Evolutionary conservation across 2,113 vertebrate species (phyloP).

Genomic region (Noturus placidus): DNA sequence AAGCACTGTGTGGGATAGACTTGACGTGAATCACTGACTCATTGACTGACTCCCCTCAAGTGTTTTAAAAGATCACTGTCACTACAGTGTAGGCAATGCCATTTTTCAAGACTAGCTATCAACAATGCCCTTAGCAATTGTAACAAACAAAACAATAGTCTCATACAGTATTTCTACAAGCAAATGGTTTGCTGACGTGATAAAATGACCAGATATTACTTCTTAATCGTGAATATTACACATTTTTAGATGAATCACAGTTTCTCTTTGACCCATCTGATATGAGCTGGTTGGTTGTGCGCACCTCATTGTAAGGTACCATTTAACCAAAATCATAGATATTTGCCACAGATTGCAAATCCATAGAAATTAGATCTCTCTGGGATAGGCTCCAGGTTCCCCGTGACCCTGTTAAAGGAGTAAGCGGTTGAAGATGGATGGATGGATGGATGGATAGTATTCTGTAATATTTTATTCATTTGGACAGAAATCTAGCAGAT

Average conservation of each 20-base stretch:
- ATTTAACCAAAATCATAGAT: background rate
- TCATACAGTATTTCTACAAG: background rate
- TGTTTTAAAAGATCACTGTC: slow-evolving; percentile 24
- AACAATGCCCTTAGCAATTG: background rate
- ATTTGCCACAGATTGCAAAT: background rate
- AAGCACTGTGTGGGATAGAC: background rate
- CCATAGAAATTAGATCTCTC: background rate
- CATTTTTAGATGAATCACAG: background rate
- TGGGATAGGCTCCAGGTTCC: no score
- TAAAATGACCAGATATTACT: background rate
- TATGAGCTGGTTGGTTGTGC: background rate
- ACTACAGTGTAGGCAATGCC: slow-evolving; percentile 2
- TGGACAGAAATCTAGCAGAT: background rate
- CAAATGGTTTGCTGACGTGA: background rate
- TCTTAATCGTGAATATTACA: background rate
- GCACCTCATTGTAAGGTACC: background rate
- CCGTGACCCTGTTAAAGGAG: no score
- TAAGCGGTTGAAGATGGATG: no score
- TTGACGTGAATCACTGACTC: slow-evolving; percentile 19
- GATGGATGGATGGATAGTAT: no score
- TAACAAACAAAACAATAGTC: background rate
- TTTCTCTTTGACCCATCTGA: background rate
- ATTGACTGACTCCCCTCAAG: slow-evolving; percentile 11
- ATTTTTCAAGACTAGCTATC: slow-evolving; percentile 17
- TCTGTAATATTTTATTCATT: background rate